Evolutionary conservation across 1,140 invertebrate genomes (phyloP), one percentile per base, ranked within the genome.

Genomic region (Procambarus clarkii): DNA sequence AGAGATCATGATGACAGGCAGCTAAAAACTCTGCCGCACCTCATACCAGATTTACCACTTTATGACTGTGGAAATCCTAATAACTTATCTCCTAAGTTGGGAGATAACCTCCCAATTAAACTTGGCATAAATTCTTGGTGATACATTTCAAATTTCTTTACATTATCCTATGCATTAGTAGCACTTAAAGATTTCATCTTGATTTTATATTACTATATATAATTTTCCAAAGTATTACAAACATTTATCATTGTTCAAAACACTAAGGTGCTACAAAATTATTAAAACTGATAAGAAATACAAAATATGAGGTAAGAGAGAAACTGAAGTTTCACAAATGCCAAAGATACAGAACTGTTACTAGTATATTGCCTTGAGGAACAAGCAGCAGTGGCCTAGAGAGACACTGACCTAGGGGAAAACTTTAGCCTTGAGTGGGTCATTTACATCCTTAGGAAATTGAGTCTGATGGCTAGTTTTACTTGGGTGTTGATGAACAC

Each of bases 401-500:
- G 18, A n/a, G 79, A n/a, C 48, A 34, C 45, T 34, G 18, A 54
- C 48, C 79, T 81, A 58, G 13, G 79, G 78, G 78, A 64, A 71
- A 44, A 88, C 48, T 71, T 82, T 88, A 5, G 87, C 80, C 64
- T 71, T 82, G n/a, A 71, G 64, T 71, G 87, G 64, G 64, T 88
- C 87, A 80, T 82, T 58, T 46, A n/a, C 34, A 54, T 82, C 80
- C 80, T 82, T 60, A 34, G 86, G 34, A n/a, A 24, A 21, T 24
- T 83, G 69, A 45, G 74, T 76, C 74, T 90, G 80, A 13, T 84
- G 81, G 24, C 24, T 46, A 58, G 88, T 58, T n/a, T 54, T 76
- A 48, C 58, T 85, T 21, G 89, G 89, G 76, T 91, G 89, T 11
- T 91, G 89, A 80, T 91, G 89, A 21, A 91, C 82, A 48, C 89